These are phyloP conservation scores for Synergus laeviventris DNA, from an alignment of 2,888 invertebrate genomes.

Conservation along the genomic window DNA sequence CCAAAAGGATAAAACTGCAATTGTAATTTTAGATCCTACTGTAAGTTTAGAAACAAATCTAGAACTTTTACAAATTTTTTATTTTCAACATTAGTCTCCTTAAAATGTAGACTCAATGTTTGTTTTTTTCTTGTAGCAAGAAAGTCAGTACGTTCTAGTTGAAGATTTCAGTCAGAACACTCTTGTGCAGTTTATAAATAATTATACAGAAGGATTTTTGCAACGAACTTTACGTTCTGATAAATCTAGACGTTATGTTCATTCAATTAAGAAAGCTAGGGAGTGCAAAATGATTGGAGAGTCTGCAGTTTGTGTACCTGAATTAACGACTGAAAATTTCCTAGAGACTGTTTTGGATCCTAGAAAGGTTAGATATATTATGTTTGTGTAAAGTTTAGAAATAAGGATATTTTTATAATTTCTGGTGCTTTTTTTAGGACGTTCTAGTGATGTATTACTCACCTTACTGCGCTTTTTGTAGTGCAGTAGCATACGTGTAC, in stretches of 20 bases:
- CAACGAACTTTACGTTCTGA: slow-evolving; percentile 73
- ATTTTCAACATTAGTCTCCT: not conserved
- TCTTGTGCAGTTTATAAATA: slow-evolving; percentile 76
- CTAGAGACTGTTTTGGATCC: slow-evolving; percentile 80
- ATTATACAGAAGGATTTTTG: slow-evolving; percentile 76
- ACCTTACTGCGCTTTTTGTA: slow-evolving; percentile 87
- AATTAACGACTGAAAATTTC: slow-evolving; percentile 83
- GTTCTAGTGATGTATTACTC: slow-evolving; percentile 88
- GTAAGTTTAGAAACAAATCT: slow-evolving; percentile 75
- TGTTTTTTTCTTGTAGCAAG: slow-evolving; percentile 78
- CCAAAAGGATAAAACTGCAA: slow-evolving; percentile 81
- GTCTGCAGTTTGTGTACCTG: slow-evolving; percentile 78
- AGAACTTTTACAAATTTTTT: not conserved
- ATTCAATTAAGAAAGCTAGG: slow-evolving; percentile 51
- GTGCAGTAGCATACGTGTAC: slow-evolving; percentile 83
- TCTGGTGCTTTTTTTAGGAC: slow-evolving; percentile 78
- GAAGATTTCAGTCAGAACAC: slow-evolving; percentile 73
- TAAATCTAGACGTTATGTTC: slow-evolving; percentile 59
- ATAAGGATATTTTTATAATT: not conserved
- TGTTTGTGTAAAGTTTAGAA: not conserved
- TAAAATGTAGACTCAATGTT: not conserved
- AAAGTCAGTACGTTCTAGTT: slow-evolving; percentile 82
- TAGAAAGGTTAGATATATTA: slow-evolving; percentile 77
- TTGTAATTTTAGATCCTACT: slow-evolving; percentile 84
- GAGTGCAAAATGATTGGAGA: slow-evolving; percentile 55